phyloP scores from a whole-genome alignment of 2,888 invertebrate genomes.

The Agrilus cyanescens region DNA sequence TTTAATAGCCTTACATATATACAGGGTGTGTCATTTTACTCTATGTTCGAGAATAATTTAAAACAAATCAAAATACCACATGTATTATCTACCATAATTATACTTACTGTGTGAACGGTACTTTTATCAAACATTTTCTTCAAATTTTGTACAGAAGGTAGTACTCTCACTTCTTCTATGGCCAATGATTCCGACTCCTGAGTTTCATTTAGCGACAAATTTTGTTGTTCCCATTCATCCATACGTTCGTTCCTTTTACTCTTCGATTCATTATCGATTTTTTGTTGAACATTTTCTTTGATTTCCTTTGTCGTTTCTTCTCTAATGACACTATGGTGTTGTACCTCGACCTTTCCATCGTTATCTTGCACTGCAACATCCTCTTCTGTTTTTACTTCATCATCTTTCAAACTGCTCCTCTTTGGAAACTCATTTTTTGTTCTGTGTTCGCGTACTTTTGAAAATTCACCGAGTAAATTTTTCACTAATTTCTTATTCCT shows the following conservation, averaged over 20 bases:
- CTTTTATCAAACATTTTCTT: constrained; percentile 14
- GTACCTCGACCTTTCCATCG: background rate
- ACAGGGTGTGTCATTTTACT: too few species aligned
- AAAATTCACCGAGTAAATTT: constrained; percentile 23
- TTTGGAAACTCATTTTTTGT: background rate
- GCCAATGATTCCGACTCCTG: too few species aligned
- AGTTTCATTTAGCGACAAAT: too few species aligned
- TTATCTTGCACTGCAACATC: background rate
- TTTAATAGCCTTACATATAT: too few species aligned
- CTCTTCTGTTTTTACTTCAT: constrained; percentile 1
- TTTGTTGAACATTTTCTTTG: constrained; percentile 3
- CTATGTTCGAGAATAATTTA: too few species aligned
- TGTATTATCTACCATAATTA: too few species aligned
- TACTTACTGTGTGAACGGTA: too few species aligned
- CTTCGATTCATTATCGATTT: too few species aligned
- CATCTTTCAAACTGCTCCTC: background rate
- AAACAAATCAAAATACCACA: too few species aligned
- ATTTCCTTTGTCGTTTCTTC: background rate
- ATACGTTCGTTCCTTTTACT: too few species aligned
- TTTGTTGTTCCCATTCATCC: too few species aligned
- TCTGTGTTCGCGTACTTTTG: constrained; percentile 12
- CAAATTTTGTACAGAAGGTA: constrained; percentile 14
- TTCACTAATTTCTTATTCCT: constrained; percentile 23
- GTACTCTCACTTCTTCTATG: constrained; percentile 1
- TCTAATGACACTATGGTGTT: background rate